These are phyloP conservation scores for Atherinomorus stipes DNA, from an alignment of 2,113 vertebrate species.

Conservation along the genomic window DNA sequence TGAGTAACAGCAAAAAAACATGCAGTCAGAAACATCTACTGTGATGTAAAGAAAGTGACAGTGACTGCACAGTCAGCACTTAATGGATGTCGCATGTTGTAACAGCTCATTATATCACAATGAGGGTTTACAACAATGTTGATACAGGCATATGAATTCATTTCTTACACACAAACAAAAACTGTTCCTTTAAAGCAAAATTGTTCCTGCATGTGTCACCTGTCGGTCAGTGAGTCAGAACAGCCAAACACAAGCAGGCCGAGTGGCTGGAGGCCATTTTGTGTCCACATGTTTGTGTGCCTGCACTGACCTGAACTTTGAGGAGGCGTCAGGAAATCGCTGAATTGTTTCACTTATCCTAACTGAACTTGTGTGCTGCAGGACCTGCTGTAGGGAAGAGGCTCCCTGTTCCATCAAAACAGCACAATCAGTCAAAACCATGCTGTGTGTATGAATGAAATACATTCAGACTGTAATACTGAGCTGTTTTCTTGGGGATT, in stretches of 20 bases:
- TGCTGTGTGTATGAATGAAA: background rate
- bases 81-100: background rate
- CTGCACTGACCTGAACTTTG: conserved; percentile 49
- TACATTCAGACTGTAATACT: too few relatives aligned
- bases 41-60: conserved; percentile 25
- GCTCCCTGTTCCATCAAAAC: conserved; percentile 10
- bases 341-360: conserved; percentile 40
- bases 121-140: background rate
- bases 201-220: conserved; percentile 25
- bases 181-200: background rate
- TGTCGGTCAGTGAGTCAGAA: conserved; percentile 28
- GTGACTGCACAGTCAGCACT: conserved; percentile 15
- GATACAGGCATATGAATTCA: background rate
- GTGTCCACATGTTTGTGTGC: conserved; percentile 46
- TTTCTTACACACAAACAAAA: background rate
- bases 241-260: conserved; percentile 18
- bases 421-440: background rate
- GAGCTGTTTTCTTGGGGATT: background rate
- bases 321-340: conserved; percentile 48
- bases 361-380: conserved; percentile 28
- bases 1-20: too few relatives aligned
- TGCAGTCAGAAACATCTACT: too few relatives aligned
- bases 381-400: conserved; percentile 38
- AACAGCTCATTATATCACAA: conserved; percentile 19
- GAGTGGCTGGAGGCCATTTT: conserved; percentile 50